These are phyloP conservation scores for Cyanoliseus patagonus DNA, from an alignment of 2,113 vertebrate species.

Conservation along the genomic window DNA sequence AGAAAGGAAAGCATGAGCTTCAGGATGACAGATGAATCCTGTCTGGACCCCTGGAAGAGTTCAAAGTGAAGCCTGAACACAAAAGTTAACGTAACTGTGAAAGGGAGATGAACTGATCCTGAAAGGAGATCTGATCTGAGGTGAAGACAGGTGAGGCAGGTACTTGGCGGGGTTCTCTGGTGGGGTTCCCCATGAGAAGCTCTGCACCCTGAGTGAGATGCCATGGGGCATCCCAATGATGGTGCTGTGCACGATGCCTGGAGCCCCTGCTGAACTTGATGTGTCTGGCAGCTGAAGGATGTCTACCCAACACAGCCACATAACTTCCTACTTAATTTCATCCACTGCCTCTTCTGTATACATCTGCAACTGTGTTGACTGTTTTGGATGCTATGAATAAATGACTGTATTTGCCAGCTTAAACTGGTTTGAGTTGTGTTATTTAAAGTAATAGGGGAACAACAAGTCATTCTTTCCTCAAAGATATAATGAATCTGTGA, in stretches of 20 bases:
- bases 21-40: not conserved
- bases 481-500: not conserved
- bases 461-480: not conserved
- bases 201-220: not conserved
- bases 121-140: not conserved
- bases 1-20: not conserved
- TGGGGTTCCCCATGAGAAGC: not conserved
- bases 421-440: not conserved
- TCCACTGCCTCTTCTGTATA: not conserved
- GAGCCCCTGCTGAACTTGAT: not conserved
- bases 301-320: not conserved
- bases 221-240: fast-evolving
- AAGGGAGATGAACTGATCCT: not conserved
- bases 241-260: fast-evolving
- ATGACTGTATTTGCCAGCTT: not conserved
- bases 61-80: not conserved
- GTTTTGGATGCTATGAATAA: not conserved
- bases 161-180: not conserved
- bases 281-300: not conserved
- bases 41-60: not conserved
- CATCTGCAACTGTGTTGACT: not conserved
- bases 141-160: not conserved
- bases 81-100: not conserved
- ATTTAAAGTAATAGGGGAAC: conserved; percentile 1
- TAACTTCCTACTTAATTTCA: not conserved